Evolutionary conservation across 1,140 invertebrate genomes (phyloP).

Genomic region (Solenopsis invicta): DNA sequence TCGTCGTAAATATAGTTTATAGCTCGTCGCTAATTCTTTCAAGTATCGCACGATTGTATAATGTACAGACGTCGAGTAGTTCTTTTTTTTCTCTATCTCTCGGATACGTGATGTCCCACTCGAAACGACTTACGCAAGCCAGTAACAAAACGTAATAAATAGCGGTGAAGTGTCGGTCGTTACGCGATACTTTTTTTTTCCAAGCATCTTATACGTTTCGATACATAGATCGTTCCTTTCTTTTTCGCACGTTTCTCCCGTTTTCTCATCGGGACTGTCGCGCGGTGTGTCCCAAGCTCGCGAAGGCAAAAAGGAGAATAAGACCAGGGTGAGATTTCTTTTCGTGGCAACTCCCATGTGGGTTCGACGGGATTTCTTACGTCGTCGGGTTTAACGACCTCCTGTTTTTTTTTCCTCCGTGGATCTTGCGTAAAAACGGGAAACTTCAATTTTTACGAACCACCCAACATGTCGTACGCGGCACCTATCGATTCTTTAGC

Average conservation of each 20-base stretch:
- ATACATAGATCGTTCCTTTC: neutral
- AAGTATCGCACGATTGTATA: constrained; percentile 34
- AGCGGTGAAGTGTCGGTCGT: constrained; percentile 16
- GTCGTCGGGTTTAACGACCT: constrained; percentile 52
- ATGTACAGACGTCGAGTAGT: neutral
- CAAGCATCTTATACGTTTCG: neutral
- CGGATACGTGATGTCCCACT: neutral
- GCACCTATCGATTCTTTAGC: constrained; percentile 44
- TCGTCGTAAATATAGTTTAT: constrained; percentile 8
- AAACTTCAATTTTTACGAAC: constrained; percentile 60
- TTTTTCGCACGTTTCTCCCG: constrained; percentile 6
- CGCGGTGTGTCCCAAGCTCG: neutral
- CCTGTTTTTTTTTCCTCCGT: constrained; percentile 23
- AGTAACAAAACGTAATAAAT: constrained; percentile 41
- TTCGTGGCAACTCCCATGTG: constrained; percentile 26
- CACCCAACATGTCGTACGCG: neutral
- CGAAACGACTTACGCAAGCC: constrained; percentile 10
- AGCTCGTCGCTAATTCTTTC: constrained; percentile 30
- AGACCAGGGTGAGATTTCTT: constrained; percentile 26
- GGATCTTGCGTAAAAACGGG: neutral
- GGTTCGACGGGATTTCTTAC: constrained; percentile 32
- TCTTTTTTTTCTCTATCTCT: constrained; percentile 3
- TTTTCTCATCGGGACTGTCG: constrained; percentile 15
- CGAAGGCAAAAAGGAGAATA: constrained; percentile 19
- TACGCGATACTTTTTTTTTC: constrained; percentile 20